Evolutionary conservation across 2,797 vertebrate species (phyloP).

Genomic region (Antrozous pallidus): DNA sequence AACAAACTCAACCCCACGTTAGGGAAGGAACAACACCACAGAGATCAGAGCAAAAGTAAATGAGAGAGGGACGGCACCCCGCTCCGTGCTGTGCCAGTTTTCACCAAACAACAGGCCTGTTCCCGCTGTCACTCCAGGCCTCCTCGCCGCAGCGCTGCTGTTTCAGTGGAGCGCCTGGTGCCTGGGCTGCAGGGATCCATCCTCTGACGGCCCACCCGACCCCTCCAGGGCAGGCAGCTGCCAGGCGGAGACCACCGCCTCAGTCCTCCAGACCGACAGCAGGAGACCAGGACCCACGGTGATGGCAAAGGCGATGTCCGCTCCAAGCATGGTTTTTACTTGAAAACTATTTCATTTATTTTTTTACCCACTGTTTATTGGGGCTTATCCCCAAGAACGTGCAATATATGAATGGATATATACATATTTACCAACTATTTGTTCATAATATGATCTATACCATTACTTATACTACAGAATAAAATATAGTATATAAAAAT

Average conservation of each 20-base stretch:
- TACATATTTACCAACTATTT: not conserved
- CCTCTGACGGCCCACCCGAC: not conserved
- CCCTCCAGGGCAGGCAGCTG: not conserved
- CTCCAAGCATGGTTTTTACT: slow-evolving; percentile 9
- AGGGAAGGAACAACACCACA: not conserved
- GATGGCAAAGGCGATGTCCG: not conserved
- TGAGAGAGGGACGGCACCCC: not conserved
- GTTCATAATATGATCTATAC: not conserved
- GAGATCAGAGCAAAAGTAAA: not conserved
- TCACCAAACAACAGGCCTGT: slow-evolving; percentile 14
- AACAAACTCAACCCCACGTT: not conserved
- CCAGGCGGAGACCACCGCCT: not conserved
- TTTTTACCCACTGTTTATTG: not conserved
- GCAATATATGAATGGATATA: not conserved
- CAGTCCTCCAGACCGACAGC: not conserved
- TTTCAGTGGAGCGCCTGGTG: not conserved
- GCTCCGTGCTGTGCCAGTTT: not conserved
- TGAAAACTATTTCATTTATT: not conserved
- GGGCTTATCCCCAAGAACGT: not conserved
- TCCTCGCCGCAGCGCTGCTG: not conserved
- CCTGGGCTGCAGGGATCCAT: not conserved
- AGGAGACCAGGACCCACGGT: not conserved
- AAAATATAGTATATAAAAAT: not conserved
- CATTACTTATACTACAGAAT: not conserved
- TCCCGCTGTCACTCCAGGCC: not conserved